Base-by-base conservation (phyloP, 1,140 invertebrate species). In the Diabrotica virgifera region DNA sequence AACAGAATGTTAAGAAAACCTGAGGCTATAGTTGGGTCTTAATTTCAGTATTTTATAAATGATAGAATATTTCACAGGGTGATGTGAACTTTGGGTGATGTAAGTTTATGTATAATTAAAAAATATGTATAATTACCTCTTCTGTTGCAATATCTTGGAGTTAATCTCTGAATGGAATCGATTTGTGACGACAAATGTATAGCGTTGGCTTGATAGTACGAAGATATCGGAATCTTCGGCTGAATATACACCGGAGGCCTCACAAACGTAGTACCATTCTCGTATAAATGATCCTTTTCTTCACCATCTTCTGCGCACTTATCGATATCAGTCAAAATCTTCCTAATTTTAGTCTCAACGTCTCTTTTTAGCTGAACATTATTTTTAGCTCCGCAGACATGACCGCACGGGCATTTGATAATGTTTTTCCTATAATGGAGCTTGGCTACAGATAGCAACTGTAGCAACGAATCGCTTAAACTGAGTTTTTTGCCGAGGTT, bases 371-470 rank as follows among this genome's bases (percentile, higher is more conserved):
- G 40, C 54, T 67, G 61, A 9, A 37, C 8, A 46, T 38, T 65
- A 51, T 71, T 76, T 74, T 76, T 78, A 52, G 73, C 66, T 69
- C 75, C 72, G 69, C 84, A 85, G 5, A 83, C 78, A 70, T 85
- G 84, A 2, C 82, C 83, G 74, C 83, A 85, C 38, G 75, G 72
- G 70, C 83, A 83, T 65, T 72, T 70, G 6, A 77, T 69, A 65
- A 72, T 68, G 64, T 74, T 72, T 65, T 78, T 77, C 53, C 71
- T 65, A 62, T 75, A 74, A 59, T 80, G 76, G 40, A 81, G 77
- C 70, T 84, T 85, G 4, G 85, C 86, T 64, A 89, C 75, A 0
- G 86, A 86, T 9, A 89, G 73, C 62, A 89, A 74, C 40, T 87
- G 85, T 74, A 84, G 83, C 37, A 89, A 71, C 14, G 82, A 63